These are phyloP conservation scores for Cirrhinus molitorella DNA, from an alignment of 2,797 vertebrate genomes.

Conservation along the genomic window DNA sequence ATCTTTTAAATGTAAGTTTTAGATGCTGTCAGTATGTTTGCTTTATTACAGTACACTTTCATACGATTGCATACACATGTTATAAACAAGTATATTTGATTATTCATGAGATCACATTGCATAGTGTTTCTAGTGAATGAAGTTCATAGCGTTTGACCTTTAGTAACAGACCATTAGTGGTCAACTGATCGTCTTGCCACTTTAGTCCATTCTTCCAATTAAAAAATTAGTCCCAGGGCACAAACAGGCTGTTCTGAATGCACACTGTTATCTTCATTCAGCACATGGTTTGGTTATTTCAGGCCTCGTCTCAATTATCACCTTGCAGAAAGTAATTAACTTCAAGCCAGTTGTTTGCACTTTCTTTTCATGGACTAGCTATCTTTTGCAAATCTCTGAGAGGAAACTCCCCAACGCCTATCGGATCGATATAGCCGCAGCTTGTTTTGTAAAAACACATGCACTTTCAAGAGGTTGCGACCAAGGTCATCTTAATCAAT, in stretches of 20 bases:
- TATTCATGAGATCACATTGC: not conserved
- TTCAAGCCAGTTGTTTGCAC: slow-evolving; percentile 39
- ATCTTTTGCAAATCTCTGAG: slow-evolving; percentile 32
- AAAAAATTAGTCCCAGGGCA: not conserved
- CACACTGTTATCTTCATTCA: slow-evolving; percentile 50
- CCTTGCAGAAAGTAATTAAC: slow-evolving; percentile 57
- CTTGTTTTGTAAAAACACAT: slow-evolving; percentile 54
- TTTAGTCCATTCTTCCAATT: not conserved
- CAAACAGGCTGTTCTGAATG: not conserved
- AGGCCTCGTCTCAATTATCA: slow-evolving; percentile 48
- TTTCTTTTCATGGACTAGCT: slow-evolving; percentile 49
- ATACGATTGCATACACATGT: no score
- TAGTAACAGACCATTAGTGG: not conserved
- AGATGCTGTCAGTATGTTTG: not conserved
- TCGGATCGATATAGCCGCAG: slow-evolving; percentile 42
- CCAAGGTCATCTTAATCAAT: slow-evolving; percentile 63
- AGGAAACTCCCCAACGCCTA: slow-evolving; percentile 33
- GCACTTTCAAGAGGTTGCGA: slow-evolving; percentile 42
- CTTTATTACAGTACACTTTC: not conserved
- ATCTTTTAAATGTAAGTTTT: not conserved
- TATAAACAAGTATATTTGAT: not conserved
- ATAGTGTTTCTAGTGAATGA: not conserved
- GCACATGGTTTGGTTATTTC: slow-evolving; percentile 30
- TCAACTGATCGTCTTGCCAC: not conserved
- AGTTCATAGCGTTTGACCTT: not conserved